A percentile compares a stretch with the other conserved stretches of the same genome.
Conservation (phyloP, 2,113 vertebrate genomes). For the Tor tambroides region DNA sequence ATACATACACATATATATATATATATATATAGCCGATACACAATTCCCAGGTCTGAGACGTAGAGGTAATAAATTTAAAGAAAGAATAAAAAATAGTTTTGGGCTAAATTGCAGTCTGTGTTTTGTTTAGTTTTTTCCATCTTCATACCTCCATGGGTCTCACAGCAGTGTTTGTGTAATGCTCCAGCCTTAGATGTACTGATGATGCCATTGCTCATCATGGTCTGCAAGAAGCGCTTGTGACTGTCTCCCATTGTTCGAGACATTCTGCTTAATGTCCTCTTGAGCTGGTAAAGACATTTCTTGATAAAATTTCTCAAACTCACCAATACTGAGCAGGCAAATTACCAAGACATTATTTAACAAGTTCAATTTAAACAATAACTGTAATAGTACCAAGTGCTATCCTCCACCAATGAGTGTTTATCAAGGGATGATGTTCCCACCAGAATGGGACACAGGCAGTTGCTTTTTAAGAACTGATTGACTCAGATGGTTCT, state of each 20-base stretch:
- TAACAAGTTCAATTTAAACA: not conserved
- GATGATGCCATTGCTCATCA: slow-evolving; percentile 85
- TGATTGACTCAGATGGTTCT: too few relatives aligned
- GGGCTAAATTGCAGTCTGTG: slow-evolving; percentile 50
- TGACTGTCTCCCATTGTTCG: slow-evolving; percentile 82
- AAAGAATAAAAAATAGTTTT: too few relatives aligned
- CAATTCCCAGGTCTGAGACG: not conserved
- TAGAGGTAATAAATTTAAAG: not conserved
- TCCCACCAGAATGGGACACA: not conserved
- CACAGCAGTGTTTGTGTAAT: slow-evolving; percentile 81
- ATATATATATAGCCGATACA: not conserved
- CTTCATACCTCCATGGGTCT: slow-evolving; percentile 76
- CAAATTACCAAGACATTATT: not conserved
- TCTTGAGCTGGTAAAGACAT: not conserved
- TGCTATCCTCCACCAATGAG: too few relatives aligned
- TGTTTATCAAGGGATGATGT: not conserved
- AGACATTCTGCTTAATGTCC: slow-evolving; percentile 63
- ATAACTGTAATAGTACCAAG: not conserved
- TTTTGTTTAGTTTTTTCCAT: too few relatives aligned
- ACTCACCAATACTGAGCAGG: not conserved
- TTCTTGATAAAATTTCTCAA: not conserved
- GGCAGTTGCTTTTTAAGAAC: not conserved
- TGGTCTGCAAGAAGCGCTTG: slow-evolving; percentile 84
- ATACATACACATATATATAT: too few relatives aligned
- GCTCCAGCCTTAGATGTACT: slow-evolving; percentile 72